phyloP scores from a whole-genome alignment of 1,140 invertebrate genomes.

The Bombus turneri region DNA sequence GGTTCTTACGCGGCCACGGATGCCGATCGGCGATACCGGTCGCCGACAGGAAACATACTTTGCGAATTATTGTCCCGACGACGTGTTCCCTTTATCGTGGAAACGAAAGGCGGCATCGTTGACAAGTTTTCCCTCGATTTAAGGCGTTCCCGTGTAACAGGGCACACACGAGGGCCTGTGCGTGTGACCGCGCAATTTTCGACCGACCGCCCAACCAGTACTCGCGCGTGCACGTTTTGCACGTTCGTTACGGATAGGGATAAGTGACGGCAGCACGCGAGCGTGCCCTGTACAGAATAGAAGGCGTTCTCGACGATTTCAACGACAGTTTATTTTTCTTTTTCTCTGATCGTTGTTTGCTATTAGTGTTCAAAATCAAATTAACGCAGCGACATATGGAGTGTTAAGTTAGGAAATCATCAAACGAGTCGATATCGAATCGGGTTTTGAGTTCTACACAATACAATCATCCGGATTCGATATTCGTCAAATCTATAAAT shows the following conservation, averaged over 20 bases:
- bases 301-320: not conserved
- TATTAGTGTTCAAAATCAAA: not conserved
- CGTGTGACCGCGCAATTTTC: constrained; percentile 41
- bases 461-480: too few relatives aligned
- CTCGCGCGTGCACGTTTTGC: not conserved
- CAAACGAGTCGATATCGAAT: too few relatives aligned
- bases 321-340: not conserved
- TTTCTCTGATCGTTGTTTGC: too few relatives aligned
- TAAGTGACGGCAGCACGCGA: constrained; percentile 30
- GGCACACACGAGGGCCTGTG: not conserved
- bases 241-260: not conserved
- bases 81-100: constrained; percentile 31
- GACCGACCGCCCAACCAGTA: not conserved
- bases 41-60: constrained; percentile 50
- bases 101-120: constrained; percentile 46
- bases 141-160: not conserved
- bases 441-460: fast-evolving
- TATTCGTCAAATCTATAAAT: not conserved
- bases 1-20: constrained; percentile 37
- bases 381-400: not conserved
- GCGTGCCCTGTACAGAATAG: not conserved
- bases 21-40: constrained; percentile 42
- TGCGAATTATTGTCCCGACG: constrained; percentile 43
- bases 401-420: not conserved
- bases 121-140: constrained; percentile 38